Conservation (phyloP, 2,888 invertebrate species). For the Pycnomerus fuliginosus region DNA sequence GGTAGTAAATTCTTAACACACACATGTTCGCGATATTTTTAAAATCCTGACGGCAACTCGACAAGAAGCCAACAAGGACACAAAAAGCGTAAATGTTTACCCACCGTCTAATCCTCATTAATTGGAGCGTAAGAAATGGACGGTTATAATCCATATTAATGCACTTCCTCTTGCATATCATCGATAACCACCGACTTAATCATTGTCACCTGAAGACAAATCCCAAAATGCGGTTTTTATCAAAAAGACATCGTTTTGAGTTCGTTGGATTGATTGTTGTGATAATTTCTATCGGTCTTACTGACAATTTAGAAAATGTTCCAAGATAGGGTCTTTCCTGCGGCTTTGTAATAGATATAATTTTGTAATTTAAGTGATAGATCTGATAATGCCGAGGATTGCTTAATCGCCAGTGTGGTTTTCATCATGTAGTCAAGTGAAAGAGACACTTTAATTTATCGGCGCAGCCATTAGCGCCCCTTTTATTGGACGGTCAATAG, state of each 20-base stretch:
- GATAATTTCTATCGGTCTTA: constrained; percentile 5
- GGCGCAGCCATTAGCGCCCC: constrained; percentile 9
- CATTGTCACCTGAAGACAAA: too few species aligned
- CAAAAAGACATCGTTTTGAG: not conserved
- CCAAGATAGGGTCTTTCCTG: constrained; percentile 2
- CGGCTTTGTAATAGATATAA: constrained; percentile 9
- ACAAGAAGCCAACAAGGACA: too few species aligned
- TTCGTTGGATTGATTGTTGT: constrained; percentile 7
- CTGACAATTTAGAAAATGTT: constrained; percentile 11
- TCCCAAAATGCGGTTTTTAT: constrained; percentile 2
- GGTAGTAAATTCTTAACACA: too few species aligned
- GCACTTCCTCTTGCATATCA: not conserved
- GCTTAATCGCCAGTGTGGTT: constrained; percentile 13
- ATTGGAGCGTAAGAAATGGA: too few species aligned
- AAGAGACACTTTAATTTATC: constrained; percentile 13
- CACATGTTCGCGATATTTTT: too few species aligned
- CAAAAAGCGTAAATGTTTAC: too few species aligned
- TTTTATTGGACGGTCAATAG: constrained; percentile 1
- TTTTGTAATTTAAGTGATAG: constrained; percentile 16
- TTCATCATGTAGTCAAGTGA: constrained; percentile 10
- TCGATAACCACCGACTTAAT: too few species aligned
- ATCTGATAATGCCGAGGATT: constrained; percentile 17
- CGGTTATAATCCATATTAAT: constrained; percentile 14
- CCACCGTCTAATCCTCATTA: too few species aligned
- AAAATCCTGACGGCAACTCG: too few species aligned